Base-by-base conservation (phyloP, 53 echinoderm and acorn worm genomes). In the Temnopleurus reevesii region DNA sequence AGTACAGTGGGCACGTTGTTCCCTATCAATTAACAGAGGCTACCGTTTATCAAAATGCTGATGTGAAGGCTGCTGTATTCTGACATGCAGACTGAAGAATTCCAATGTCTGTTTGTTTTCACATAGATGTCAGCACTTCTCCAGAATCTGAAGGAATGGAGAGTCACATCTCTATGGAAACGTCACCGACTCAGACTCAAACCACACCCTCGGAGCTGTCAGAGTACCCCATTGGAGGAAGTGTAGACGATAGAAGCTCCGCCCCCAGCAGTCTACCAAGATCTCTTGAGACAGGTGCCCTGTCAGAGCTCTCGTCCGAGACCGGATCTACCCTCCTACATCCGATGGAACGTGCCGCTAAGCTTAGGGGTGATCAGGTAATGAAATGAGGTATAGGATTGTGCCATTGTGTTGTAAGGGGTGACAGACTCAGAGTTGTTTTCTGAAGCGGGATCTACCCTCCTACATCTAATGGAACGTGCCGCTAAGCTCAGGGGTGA, bases 401-500 rank as follows among this genome's bases (percentile, higher is more conserved):
- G 5, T 71, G 21, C 41, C 13, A 41, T 41, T 21, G 21, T 21
- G 41, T 43, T 21, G 36, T n/a, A 3, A 23, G 23, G n/a, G 71
- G 41, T n/a, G 17, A 91, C 86, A 28, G 76, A 92, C 60, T 94
- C 93, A 26, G 94, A 84, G 19, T 84, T 77, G 17, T 90, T 81
- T 12, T 55, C 55, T 4, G 76, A 84, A 0, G 44, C 58, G 18
- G 89, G 86, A 29, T 43, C 29, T 4, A 92, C 91, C 12, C 86
- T 97, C 7, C 84, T 97, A 29, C 97, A 97, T 81, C 97, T 95
- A 18, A 83, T 95, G 93, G 97, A 97, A 60, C 89, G 89, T 79
- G 97, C 97, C 45, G 89, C 91, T 17, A 89, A 23, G 86, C 38
- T 97, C 4, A 91, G 97, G 83, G 60, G 83, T 30, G 38, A 82